phyloP scores from a whole-genome alignment of 2,113 vertebrate species.

The Meriones unguiculatus region DNA sequence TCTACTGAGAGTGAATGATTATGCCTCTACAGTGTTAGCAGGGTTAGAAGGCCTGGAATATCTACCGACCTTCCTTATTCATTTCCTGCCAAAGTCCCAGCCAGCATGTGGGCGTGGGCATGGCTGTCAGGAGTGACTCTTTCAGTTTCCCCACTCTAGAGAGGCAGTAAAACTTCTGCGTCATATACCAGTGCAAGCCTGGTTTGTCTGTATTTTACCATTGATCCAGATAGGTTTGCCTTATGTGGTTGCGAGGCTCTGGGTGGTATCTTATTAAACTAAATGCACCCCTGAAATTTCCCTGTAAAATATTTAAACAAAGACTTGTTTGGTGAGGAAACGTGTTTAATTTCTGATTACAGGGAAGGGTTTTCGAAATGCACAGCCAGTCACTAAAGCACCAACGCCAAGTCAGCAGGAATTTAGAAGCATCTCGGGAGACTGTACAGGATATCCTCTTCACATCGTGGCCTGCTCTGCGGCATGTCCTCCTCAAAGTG shows the following conservation, averaged over 20 bases:
- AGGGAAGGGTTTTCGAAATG: not conserved
- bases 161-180: not conserved
- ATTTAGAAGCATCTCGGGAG: not conserved
- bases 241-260: not conserved
- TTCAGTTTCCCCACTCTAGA: not conserved
- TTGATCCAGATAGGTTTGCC: conserved; percentile 12
- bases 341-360: conserved; percentile 53
- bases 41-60: not conserved
- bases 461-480: not conserved
- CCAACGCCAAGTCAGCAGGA: not conserved
- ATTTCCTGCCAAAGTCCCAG: not conserved
- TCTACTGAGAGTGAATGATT: not conserved
- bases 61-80: not conserved
- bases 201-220: not conserved
- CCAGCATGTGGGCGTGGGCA: not conserved
- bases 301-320: conserved; percentile 56
- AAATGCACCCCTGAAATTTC: conserved; percentile 35
- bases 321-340: conserved; percentile 25
- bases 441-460: not conserved
- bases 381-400: not conserved
- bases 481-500: not conserved
- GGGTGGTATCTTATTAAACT: not conserved
- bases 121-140: not conserved
- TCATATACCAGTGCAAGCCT: not conserved
- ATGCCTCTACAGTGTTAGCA: not conserved